Conservation (phyloP, 2,113 vertebrate species). For the Scatophagus argus region DNA sequence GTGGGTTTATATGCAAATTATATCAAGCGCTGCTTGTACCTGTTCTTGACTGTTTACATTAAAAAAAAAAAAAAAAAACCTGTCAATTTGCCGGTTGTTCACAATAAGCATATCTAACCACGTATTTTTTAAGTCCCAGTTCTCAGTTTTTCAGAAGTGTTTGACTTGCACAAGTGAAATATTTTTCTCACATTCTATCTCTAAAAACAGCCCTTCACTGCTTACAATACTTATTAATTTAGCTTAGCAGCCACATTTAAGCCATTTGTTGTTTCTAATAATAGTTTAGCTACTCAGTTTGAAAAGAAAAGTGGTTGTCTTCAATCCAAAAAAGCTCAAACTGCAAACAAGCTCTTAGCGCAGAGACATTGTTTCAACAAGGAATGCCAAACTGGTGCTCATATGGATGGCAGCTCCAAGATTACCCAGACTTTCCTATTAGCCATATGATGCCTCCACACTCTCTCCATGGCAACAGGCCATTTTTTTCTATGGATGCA, state of each 20-base stretch:
- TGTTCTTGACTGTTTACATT: too few species aligned
- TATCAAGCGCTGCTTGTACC: too few species aligned
- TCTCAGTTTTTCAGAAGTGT: too few species aligned
- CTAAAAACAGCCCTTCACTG: background rate
- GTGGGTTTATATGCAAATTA: too few species aligned
- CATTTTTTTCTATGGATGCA: constrained; percentile 12
- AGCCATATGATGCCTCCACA: background rate
- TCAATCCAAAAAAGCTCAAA: constrained; percentile 25
- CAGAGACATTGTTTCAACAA: constrained; percentile 30
- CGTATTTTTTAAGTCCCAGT: too few species aligned
- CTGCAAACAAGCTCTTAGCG: constrained; percentile 27
- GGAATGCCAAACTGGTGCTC: constrained; percentile 27
- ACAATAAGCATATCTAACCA: too few species aligned
- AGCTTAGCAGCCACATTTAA: background rate
- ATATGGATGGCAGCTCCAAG: background rate
- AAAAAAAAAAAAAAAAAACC: too few species aligned
- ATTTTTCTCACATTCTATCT: background rate
- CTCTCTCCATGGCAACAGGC: constrained; percentile 42
- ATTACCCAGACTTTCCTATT: constrained; percentile 21
- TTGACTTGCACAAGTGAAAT: background rate
- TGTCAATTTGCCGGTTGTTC: too few species aligned
- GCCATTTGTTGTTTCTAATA: background rate
- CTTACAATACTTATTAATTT: constrained; percentile 7
- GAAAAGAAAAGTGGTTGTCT: background rate
- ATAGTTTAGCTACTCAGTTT: background rate